These are phyloP conservation scores for Phoronis australis DNA, from an alignment of 2,888 invertebrate genomes.

Conservation along the genomic window DNA sequence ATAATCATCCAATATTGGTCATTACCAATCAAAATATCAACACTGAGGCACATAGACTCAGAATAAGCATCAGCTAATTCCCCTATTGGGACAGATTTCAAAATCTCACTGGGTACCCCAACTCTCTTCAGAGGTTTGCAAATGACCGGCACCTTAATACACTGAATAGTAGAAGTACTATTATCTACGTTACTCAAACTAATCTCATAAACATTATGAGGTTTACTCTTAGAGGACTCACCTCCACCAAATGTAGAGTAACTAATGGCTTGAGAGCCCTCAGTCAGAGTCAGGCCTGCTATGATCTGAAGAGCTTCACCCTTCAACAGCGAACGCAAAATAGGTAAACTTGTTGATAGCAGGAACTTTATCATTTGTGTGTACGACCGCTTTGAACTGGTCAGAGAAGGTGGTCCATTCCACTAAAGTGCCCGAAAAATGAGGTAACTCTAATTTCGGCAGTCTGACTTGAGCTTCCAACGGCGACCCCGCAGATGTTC, in stretches of 20 bases:
- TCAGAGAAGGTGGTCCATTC: conserved; percentile 1
- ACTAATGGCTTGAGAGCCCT: not conserved
- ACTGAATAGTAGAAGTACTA: no score
- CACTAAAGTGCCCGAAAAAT: not conserved
- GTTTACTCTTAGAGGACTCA: no score
- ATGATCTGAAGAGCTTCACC: not conserved
- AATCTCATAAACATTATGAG: no score
- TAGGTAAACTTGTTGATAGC: not conserved
- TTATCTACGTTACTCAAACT: no score
- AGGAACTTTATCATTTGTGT: not conserved
- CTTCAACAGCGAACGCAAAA: not conserved
- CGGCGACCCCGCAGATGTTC: no score
- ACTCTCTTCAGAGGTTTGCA: not conserved
- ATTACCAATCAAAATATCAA: not conserved
- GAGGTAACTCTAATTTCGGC: conserved; percentile 3
- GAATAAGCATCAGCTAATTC: no score
- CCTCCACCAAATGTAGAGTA: no score
- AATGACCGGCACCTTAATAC: no score
- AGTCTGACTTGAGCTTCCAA: no score
- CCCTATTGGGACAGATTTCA: no score
- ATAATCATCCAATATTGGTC: not conserved
- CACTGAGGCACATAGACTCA: no score
- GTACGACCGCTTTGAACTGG: not conserved
- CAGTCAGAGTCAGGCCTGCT: not conserved
- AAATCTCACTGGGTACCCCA: not conserved